Conservation (phyloP, 2,888 invertebrate species). For the Pecten maximus region DNA sequence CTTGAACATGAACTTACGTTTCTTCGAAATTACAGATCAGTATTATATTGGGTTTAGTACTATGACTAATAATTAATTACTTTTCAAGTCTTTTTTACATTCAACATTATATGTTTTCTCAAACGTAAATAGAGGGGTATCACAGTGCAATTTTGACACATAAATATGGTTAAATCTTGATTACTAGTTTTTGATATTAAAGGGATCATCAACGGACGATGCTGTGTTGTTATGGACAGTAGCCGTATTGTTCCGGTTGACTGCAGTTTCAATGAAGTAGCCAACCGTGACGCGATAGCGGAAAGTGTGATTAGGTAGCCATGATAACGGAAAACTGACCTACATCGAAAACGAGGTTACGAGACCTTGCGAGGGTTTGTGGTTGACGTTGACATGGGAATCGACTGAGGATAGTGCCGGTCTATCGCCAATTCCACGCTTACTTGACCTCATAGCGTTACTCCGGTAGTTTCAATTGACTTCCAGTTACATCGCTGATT, state of each 20-base stretch:
- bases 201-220: not conserved
- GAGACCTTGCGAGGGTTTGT: slow-evolving; percentile 26
- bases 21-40: not conserved
- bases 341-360: slow-evolving; percentile 33
- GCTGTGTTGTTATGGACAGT: not conserved
- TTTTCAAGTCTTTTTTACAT: not conserved
- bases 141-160: not conserved
- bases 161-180: not conserved
- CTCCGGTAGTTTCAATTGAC: slow-evolving; percentile 30
- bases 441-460: slow-evolving; percentile 6
- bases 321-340: slow-evolving; percentile 28
- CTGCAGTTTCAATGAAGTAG: slow-evolving; percentile 15
- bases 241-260: slow-evolving; percentile 2
- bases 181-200: not conserved
- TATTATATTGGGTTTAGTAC: not conserved
- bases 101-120: not conserved
- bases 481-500: not conserved
- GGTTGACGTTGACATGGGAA: slow-evolving; percentile 32
- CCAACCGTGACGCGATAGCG: slow-evolving; percentile 33
- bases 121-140: not conserved
- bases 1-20: not conserved
- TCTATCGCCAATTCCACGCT: slow-evolving; percentile 24
- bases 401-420: slow-evolving; percentile 21
- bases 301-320: slow-evolving; percentile 30
- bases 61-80: not conserved